Evolutionary conservation across 1,140 invertebrate species (phyloP), one percentile per base, ranked within the genome.

Genomic region (Teleogryllus occipitalis): DNA sequence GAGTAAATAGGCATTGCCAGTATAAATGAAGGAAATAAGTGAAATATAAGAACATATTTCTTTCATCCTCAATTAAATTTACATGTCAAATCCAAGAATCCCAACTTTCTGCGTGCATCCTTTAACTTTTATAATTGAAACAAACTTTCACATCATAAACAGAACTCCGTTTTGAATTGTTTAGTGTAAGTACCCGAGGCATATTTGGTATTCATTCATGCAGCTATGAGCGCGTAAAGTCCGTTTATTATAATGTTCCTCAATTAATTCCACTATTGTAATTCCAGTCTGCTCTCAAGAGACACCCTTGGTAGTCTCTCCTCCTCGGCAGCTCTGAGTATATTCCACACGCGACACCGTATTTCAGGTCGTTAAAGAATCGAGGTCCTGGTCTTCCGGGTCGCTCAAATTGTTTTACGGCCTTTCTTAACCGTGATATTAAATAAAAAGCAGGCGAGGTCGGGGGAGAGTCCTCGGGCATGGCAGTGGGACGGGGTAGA

Each of bases 311-410:
- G 54, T 65, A 10, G 54, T 10, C 10, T 65, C 18, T 65, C 18
- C 18, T 18, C 54, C 18, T 7, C 54, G 18, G 18, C 0, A 65
- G 10, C 54, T 18, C 10, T 10, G 54, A 65, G 18, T 65, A 65
- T 65, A 65, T 65, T 65, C 54, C 54, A 65, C 54, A 65, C 54
- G 54, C 54, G 54, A 65, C 10, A 18, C 18, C 54, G 54, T 65
- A 65, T 65, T 65, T 65, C 54, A 65, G 54, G 54, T 65, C 54
- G 54, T 65, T 65, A 65, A 65, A 65, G 54, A 65, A 65, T 65
- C 54, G 54, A 65, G 54, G 54, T 65, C 54, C 54, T 65, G 18
- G 2, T 65, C 54, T 65, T 65, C 54, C 10, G 54, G 18, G 54
- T 18, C 54, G 54, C 54, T 65, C 54, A 65, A 65, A 65, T 65